These are phyloP conservation scores for Pterocles burchelli DNA, from an alignment of 2,113 vertebrate genomes.

Conservation along the genomic window DNA sequence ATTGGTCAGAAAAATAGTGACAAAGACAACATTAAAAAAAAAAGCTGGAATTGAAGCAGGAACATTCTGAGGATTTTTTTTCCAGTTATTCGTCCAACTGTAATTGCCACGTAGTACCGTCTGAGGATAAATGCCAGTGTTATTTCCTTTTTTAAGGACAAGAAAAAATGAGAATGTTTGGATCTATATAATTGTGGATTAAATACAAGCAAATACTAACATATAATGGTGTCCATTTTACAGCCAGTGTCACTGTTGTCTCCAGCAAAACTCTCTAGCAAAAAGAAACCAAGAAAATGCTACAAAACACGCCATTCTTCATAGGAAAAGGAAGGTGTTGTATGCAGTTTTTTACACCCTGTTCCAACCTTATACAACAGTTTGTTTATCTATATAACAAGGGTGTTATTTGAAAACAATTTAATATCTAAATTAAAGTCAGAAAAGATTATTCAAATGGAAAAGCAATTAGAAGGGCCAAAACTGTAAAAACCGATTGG, in stretches of 20 bases:
- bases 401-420: neutral
- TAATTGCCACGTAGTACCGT: neutral
- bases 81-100: neutral
- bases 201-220: neutral
- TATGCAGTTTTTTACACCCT: neutral
- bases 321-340: neutral
- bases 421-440: neutral
- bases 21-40: neutral
- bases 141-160: neutral
- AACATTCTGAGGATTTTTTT: neutral
- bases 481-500: constrained; percentile 22
- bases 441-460: neutral
- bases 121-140: constrained; percentile 1
- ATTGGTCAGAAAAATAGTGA: neutral
- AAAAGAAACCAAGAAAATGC: neutral
- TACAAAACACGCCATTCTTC: neutral
- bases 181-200: neutral
- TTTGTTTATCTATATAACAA: neutral
- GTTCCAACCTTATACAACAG: neutral
- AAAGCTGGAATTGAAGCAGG: neutral
- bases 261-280: neutral
- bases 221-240: neutral
- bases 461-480: neutral
- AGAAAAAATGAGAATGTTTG: neutral
- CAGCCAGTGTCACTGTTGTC: neutral